Base-by-base conservation (phyloP, 2,888 invertebrate species). In the Apotomis betuletana region DNA sequence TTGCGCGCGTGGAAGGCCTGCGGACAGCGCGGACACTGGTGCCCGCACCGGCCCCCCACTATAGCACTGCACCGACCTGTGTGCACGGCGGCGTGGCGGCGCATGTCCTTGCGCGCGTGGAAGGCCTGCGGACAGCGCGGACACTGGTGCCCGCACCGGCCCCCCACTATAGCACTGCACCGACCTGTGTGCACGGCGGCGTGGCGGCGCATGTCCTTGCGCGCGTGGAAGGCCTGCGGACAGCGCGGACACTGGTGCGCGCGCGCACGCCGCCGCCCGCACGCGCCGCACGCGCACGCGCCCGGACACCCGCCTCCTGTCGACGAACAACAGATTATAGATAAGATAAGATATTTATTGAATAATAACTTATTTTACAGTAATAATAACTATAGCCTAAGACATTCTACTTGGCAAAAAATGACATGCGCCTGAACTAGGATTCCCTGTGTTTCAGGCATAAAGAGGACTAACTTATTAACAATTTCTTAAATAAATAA, bases 171-270 rank as follows among this genome's bases (percentile, higher is more conserved):
- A 27, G 27, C 27, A 41, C 5, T 41, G 87, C 52, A 83, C 82
- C 81, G 90, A 96, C 96, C 95, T 57, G 94, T 91, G 84, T 97
- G 97, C 59, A 95, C 95, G 64, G 95, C 94, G 57, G 94, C 90
- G 81, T 97, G 97, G 0, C 97, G 89, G 61, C 95, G 91, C 81
- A 96, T 92, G 82, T 96, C 96, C 82, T 96, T 95, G 63, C 93
- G 90, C 81, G 96, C 95, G 75, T 94, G 94, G 89, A 96, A 97
- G 27, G 94, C 88, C 82, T 95, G 95, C 15, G 92, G 89, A 78
- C 97, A 97, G 71, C 94, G 91, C 78, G 94, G 88, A 83, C 97
- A 97, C 77, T 90, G 88, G 86, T 94, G 94, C 1, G 93, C 91
- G 55, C 94, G 92, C 4, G 90, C 89, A 57, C 80, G 77, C 85